Evolutionary conservation across 2,797 vertebrate species (phyloP).

Genomic region (Etheostoma perlongum): DNA sequence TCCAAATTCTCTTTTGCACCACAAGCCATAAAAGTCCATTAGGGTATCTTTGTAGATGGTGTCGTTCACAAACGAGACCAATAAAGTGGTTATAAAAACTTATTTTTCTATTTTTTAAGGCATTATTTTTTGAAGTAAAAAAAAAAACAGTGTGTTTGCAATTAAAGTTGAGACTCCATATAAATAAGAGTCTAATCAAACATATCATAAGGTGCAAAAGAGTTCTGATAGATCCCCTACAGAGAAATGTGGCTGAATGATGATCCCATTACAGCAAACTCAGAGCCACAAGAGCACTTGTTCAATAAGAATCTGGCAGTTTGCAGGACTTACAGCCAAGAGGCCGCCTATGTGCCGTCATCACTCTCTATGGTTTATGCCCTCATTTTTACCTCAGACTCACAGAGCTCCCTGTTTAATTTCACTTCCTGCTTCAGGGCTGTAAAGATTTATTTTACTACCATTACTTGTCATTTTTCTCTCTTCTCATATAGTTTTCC

Average conservation of each 20-base stretch:
- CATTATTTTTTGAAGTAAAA: background rate
- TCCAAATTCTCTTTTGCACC: no score
- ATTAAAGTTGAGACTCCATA: background rate
- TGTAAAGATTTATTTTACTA: slow-evolving; percentile 52
- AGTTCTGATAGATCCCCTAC: slow-evolving; percentile 13
- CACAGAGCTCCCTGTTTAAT: slow-evolving; percentile 61
- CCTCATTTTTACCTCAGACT: slow-evolving; percentile 60
- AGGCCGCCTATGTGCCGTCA: slow-evolving; percentile 42
- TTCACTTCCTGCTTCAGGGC: slow-evolving; percentile 54
- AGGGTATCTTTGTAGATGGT: background rate
- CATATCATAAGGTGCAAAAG: background rate
- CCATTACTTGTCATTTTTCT: slow-evolving; percentile 38
- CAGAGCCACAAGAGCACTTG: slow-evolving; percentile 39
- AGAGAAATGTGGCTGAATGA: slow-evolving; percentile 54
- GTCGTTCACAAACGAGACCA: background rate
- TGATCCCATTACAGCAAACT: slow-evolving; percentile 57
- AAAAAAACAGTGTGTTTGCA: background rate
- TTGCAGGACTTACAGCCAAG: slow-evolving; percentile 51
- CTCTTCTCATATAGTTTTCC: slow-evolving; percentile 43
- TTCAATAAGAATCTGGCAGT: slow-evolving; percentile 63
- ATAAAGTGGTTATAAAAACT: background rate
- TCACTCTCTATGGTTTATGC: slow-evolving; percentile 66
- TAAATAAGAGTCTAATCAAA: slow-evolving; percentile 30
- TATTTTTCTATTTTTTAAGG: background rate
- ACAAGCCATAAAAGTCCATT: background rate